Evolutionary conservation across 2,888 invertebrate genomes (phyloP).

Genomic region (Ormyrus rosae): DNA sequence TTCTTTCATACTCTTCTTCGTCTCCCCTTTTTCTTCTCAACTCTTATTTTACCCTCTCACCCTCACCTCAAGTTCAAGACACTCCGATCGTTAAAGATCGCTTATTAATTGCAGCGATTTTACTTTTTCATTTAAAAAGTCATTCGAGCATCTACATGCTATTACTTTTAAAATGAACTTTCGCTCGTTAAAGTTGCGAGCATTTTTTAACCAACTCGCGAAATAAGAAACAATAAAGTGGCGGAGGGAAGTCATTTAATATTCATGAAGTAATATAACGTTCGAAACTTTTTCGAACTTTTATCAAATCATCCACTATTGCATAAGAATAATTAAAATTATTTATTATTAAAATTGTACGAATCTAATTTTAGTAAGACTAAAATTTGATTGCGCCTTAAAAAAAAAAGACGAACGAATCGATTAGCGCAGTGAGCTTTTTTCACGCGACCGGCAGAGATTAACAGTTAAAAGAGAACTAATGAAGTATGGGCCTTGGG

Average conservation of each 20-base stretch:
- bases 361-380: too few species aligned
- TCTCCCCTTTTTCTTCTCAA: constrained; percentile 15
- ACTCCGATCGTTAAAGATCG: constrained; percentile 48
- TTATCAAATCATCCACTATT: too few species aligned
- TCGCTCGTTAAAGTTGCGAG: constrained; percentile 35
- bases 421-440: too few species aligned
- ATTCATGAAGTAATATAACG: too few species aligned
- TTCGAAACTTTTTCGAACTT: too few species aligned
- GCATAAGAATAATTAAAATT: too few species aligned
- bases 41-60: constrained; percentile 14
- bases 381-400: too few species aligned
- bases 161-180: constrained; percentile 39
- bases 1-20: neutral
- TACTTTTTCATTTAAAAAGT: constrained; percentile 51
- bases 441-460: too few species aligned
- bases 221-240: too few species aligned
- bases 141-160: constrained; percentile 44
- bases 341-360: too few species aligned
- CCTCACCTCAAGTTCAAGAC: constrained; percentile 46
- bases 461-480: neutral
- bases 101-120: constrained; percentile 55
- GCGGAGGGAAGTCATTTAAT: too few species aligned
- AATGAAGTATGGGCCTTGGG: constrained; percentile 2
- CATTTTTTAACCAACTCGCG: constrained; percentile 18
- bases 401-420: too few species aligned